Evolutionary conservation across 2,113 vertebrate genomes (phyloP).

Genomic region (Syrmaticus mikado): DNA sequence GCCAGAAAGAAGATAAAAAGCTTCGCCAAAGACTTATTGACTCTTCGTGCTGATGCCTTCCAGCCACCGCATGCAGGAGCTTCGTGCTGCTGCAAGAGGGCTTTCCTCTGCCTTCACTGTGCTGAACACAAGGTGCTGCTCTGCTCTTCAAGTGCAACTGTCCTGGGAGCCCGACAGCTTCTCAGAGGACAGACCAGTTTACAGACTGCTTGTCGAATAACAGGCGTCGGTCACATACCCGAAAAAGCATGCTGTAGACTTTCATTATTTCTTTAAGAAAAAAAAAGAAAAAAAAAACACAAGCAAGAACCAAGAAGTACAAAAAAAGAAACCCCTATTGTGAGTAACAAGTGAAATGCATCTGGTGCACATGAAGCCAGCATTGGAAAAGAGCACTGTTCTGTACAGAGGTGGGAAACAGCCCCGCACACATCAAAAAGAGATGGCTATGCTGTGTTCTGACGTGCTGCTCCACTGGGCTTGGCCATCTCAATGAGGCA

Average conservation of each 20-base stretch:
- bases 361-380: not conserved
- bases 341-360: not conserved
- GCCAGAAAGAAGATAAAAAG: conserved; percentile 54
- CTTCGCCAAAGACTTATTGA: conserved; percentile 78
- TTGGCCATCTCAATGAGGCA: not conserved
- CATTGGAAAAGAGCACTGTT: not conserved
- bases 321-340: not conserved
- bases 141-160: not conserved
- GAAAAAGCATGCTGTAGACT: not conserved
- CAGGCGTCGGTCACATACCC: not conserved
- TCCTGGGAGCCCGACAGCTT: not conserved
- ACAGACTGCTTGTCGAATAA: not conserved
- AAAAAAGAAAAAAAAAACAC: not conserved
- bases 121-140: not conserved
- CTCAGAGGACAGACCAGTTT: conserved; percentile 9
- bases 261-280: not conserved
- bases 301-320: not conserved
- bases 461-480: not conserved
- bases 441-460: not conserved
- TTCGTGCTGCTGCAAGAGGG: fast-evolving
- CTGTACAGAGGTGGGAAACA: not conserved
- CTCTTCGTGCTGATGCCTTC: conserved; percentile 73
- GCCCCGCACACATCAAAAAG: not conserved
- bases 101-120: fast-evolving
- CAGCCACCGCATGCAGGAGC: not conserved